phyloP scores from a whole-genome alignment of 2,888 invertebrate species.

The Branchellion lobata region DNA sequence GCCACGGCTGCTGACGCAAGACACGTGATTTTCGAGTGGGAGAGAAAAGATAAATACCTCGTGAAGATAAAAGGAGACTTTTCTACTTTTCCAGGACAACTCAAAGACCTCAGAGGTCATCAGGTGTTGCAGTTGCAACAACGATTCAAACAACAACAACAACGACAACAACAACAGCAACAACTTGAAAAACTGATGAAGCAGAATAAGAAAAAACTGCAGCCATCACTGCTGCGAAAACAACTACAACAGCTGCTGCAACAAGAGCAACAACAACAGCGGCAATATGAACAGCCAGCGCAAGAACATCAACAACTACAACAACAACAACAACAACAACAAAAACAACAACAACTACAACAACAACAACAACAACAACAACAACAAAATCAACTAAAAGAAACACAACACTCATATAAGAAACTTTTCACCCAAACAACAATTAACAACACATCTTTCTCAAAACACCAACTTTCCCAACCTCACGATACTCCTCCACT shows the following conservation, averaged over 20 bases:
- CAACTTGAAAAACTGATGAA: background rate
- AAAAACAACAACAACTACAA: background rate
- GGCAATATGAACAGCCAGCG: background rate
- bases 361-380: background rate
- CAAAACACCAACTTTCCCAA: too few species aligned
- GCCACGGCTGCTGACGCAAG: background rate
- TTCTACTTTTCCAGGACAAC: too few species aligned
- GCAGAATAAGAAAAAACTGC: background rate
- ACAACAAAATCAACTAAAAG: background rate
- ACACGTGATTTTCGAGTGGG: background rate
- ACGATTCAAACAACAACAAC: background rate
- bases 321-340: background rate
- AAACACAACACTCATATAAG: background rate
- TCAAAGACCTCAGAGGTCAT: too few species aligned
- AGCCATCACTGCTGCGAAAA: background rate
- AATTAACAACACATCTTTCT: too few species aligned
- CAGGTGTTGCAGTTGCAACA: too few species aligned
- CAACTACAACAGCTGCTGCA: constrained; percentile 4
- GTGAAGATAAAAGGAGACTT: too few species aligned
- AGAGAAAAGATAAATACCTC: too few species aligned
- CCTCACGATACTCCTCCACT: too few species aligned
- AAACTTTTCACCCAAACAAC: background rate
- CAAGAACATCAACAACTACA: background rate
- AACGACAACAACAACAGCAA: background rate
- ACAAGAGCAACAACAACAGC: constrained; percentile 5